Conservation (phyloP, 2,797 vertebrate species). For the Cossypha dichroa region DNA sequence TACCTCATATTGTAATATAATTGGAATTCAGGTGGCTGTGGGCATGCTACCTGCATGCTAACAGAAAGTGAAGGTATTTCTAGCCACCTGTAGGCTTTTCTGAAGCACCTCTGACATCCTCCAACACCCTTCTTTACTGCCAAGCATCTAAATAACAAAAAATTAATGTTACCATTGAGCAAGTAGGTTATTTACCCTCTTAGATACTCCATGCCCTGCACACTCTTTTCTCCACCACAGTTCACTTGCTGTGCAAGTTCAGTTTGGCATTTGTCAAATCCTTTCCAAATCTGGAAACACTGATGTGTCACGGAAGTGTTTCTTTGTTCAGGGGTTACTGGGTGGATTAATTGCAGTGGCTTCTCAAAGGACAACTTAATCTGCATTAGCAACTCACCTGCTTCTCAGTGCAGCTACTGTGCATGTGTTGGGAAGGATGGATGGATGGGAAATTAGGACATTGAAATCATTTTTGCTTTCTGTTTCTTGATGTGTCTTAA, state of each 20-base stretch:
- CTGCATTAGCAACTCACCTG: slow-evolving; percentile 25
- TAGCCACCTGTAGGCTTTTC: background rate
- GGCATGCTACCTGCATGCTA: background rate
- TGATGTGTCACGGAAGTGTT: background rate
- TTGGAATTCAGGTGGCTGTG: background rate
- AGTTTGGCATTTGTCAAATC: background rate
- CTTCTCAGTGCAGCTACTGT: background rate
- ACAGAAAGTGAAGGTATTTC: background rate
- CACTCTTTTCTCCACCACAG: background rate
- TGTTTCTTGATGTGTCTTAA: background rate
- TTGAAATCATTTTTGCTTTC: background rate
- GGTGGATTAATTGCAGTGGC: background rate
- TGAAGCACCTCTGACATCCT: background rate
- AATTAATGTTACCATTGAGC: background rate
- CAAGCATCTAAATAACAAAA: background rate
- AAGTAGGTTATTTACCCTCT: background rate
- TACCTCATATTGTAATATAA: background rate
- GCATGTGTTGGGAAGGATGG: background rate
- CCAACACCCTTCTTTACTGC: background rate
- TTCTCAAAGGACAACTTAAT: slow-evolving; percentile 19
- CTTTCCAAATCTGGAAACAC: slow-evolving; percentile 29
- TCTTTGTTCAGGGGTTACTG: background rate
- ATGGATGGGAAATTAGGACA: background rate
- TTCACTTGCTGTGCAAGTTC: background rate
- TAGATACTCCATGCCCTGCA: background rate